Base-by-base conservation (phyloP, 2,888 invertebrate species). In the Anarsia innoxiella region DNA sequence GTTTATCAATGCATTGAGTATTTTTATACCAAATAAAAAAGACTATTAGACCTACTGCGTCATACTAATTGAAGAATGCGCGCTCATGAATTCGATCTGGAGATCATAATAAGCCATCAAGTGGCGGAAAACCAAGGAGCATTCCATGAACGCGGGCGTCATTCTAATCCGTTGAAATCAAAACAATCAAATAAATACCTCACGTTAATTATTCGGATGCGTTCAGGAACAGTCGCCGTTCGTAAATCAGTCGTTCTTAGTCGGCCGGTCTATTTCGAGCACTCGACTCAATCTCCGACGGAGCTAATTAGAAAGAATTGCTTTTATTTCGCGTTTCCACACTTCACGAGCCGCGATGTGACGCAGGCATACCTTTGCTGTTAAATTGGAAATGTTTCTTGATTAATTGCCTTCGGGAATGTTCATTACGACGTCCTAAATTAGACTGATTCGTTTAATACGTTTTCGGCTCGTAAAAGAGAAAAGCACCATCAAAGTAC, bases 301-400 rank as follows among this genome's bases (percentile, higher is more conserved):
- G 64, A 61, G 78, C 73, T 84, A 82, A 83, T 83, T 84, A 83
- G 76, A 83, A 84, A 83, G 80, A 82, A 84, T 83, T 77, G 80
- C 77, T 83, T 80, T 84, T 84, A 83, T 84, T 83, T 80, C 62
- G 75, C 78, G 72, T 72, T 75, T 75, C 74, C 77, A 76, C 78
- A 76, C 73, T 70, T 66, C 66, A 59, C 58, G 64, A 58, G 60
- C 51, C 51, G 55, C 60, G 63, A 65, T 56, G 65, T 75, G 78
- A 78, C 77, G 67, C 65, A 69, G 66, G 56, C 56, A 58, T 49
- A 46, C 48, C 41, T 46, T 47, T 52, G 51, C 59, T 62, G 54
- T 59, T 55, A 53, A 56, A 63, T 66, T 60, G 59, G 62, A 72
- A 75, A 74, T 69, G 63, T 66, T 35, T 51, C 57, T 61, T 74